phyloP scores from a whole-genome alignment of 92 coral and sea anemone genomes.

The Epizoanthus scotinus region DNA sequence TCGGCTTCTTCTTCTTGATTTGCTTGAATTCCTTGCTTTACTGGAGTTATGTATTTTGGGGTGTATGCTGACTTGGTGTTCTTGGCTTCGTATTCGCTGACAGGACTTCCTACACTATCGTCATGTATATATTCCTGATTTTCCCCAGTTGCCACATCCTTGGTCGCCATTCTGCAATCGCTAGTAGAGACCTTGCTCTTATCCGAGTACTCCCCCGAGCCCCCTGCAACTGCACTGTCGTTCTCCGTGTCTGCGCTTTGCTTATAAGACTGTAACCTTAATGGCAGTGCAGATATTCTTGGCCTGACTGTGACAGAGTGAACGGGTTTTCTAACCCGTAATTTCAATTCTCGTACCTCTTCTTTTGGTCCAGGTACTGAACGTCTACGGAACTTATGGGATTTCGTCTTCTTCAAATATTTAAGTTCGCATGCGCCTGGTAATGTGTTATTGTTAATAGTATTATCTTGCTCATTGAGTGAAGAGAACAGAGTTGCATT shows the following conservation, averaged over 20 bases:
- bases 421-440: background rate
- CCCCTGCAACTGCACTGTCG: background rate
- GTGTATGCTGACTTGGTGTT: background rate
- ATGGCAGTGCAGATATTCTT: background rate
- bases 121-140: background rate
- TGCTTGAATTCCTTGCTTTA: background rate
- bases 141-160: background rate
- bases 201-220: background rate
- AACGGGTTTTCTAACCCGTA: slow-evolving; percentile 34
- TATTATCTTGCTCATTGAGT: background rate
- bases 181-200: background rate
- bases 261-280: background rate
- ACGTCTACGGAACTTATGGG: background rate
- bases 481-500: background rate
- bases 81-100: background rate
- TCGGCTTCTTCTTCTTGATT: background rate
- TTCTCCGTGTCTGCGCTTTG: background rate
- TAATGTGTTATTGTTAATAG: background rate
- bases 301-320: slow-evolving; percentile 39
- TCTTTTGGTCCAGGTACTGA: background rate
- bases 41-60: background rate
- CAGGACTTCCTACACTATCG: background rate
- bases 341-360: background rate
- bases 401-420: slow-evolving; percentile 12
- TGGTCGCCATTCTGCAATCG: background rate